These are phyloP conservation scores for Loriculus beryllinus DNA, from an alignment of 2,797 vertebrate species.

Conservation along the genomic window DNA sequence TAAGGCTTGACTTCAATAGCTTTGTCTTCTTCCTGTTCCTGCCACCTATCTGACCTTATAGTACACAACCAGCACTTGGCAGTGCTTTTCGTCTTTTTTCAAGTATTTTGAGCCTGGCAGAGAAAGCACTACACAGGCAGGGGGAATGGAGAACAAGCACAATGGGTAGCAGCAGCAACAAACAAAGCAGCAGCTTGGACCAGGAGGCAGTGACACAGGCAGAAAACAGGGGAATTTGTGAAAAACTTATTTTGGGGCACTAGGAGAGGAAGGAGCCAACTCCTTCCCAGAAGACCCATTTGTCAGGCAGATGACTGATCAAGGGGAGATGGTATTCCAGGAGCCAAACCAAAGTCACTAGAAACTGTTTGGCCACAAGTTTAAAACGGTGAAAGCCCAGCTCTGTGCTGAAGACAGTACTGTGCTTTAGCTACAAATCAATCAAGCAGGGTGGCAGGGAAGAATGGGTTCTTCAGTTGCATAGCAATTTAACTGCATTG, in stretches of 20 bases:
- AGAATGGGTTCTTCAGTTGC: not conserved
- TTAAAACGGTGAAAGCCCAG: not conserved
- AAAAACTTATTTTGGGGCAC: not conserved
- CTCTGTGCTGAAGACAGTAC: not conserved
- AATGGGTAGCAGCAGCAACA: not conserved
- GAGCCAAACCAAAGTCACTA: not conserved
- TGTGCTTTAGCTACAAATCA: not conserved
- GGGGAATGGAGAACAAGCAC: not conserved
- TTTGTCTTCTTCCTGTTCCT: not conserved
- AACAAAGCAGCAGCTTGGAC: constrained; percentile 7
- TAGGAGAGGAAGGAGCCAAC: not conserved
- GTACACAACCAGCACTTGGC: not conserved
- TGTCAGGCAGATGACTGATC: not conserved
- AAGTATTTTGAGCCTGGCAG: not conserved
- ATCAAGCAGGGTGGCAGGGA: rapidly evolving
- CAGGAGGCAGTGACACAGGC: not conserved
- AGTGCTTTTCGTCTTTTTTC: not conserved
- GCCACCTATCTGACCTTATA: not conserved
- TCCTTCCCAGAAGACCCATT: not conserved
- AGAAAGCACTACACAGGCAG: not conserved
- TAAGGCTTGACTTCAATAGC: not conserved
- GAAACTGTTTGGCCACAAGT: not conserved
- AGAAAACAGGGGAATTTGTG: constrained; percentile 34
- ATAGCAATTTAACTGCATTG: not conserved
- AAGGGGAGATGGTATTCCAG: not conserved